Evolutionary conservation across 1,140 invertebrate species (phyloP).

Genomic region (Brachionus paranguensis): DNA sequence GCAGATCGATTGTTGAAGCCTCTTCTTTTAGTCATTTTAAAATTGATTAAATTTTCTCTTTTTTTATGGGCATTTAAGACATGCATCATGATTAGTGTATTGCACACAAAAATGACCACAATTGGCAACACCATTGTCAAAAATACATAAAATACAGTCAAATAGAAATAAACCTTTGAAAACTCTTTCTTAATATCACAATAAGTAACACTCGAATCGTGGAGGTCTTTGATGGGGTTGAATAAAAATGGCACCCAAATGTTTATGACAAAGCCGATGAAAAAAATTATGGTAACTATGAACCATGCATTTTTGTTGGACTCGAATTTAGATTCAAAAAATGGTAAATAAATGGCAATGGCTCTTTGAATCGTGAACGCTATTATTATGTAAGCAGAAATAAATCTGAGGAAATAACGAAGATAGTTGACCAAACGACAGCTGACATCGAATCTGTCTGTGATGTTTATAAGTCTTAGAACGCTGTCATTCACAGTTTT

Average conservation of each 20-base stretch:
- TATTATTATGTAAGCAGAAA: conserved; percentile 29
- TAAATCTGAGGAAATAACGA: conserved; percentile 25
- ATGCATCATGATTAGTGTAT: not conserved
- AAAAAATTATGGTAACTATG: not conserved
- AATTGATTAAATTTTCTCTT: not conserved
- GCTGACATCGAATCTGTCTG: not conserved
- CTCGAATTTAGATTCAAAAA: conserved; percentile 18
- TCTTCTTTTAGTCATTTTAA: not conserved
- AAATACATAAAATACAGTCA: conserved; percentile 19
- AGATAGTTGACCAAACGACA: conserved; percentile 23
- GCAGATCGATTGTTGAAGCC: too few relatives aligned
- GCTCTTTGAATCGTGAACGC: conserved; percentile 33
- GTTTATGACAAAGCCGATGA: not conserved
- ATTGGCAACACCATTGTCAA: conserved; percentile 34
- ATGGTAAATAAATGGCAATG: conserved; percentile 13
- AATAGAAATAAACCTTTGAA: not conserved
- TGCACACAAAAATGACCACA: conserved; percentile 11
- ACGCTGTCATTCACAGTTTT: not conserved
- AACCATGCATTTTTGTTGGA: conserved; percentile 20
- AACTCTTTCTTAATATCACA: conserved; percentile 29
- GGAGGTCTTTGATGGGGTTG: not conserved
- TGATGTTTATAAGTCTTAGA: not conserved
- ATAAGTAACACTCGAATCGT: not conserved
- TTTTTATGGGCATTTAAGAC: not conserved
- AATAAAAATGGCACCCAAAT: conserved; percentile 38